Conservation (phyloP, 2,888 invertebrate genomes). For the Mesoligia furuncula region DNA sequence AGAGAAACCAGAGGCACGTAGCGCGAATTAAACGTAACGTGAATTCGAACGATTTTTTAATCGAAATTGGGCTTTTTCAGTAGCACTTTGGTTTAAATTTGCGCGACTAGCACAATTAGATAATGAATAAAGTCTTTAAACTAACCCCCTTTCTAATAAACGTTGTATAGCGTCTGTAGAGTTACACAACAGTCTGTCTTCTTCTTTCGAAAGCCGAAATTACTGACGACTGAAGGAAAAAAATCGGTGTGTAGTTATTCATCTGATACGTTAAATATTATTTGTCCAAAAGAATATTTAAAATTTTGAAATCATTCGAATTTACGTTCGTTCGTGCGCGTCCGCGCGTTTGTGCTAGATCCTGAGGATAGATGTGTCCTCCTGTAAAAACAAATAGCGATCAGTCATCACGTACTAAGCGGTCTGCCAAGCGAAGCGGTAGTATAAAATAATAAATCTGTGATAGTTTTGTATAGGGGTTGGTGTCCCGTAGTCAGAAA, state of each 20-base stretch:
- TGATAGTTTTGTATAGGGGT: not conserved
- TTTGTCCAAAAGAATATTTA: too few species aligned
- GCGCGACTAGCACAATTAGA: not conserved
- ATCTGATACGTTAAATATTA: not conserved
- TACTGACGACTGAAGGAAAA: too few species aligned
- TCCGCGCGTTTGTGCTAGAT: not conserved
- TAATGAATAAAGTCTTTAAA: too few species aligned
- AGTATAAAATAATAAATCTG: not conserved
- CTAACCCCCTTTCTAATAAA: too few species aligned
- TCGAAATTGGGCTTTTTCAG: not conserved
- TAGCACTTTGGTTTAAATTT: not conserved
- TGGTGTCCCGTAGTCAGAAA: not conserved
- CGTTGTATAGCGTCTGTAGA: too few species aligned
- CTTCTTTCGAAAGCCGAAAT: too few species aligned
- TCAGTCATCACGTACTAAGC: not conserved
- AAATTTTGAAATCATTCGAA: not conserved
- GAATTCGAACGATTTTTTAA: not conserved
- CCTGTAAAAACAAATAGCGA: not conserved
- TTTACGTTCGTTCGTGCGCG: too few species aligned
- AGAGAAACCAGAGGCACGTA: not conserved
- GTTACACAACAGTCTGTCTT: too few species aligned
- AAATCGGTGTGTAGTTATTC: too few species aligned
- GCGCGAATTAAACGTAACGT: not conserved
- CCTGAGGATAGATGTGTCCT: not conserved
- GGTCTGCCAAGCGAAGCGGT: not conserved